Evolutionary conservation across 2,113 vertebrate species (phyloP).

Genomic region (Ceratotherium simum): DNA sequence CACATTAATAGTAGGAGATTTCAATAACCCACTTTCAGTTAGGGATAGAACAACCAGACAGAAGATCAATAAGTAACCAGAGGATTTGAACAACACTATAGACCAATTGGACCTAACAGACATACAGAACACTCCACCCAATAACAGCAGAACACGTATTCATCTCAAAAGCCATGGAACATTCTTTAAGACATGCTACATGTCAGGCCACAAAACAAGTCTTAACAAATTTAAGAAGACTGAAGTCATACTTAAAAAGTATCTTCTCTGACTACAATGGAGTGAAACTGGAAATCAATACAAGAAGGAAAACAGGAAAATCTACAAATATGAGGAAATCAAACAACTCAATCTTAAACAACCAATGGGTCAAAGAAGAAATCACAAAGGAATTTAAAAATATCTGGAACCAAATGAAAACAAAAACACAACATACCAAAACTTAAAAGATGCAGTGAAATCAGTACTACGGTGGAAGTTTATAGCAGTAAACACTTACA

Average conservation of each 20-base stretch:
- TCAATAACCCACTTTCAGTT: background rate
- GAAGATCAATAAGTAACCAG: background rate
- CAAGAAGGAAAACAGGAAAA: background rate
- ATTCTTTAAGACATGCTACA: background rate
- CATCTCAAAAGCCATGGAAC: background rate
- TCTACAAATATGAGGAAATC: background rate
- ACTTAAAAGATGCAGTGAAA: background rate
- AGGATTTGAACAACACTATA: background rate
- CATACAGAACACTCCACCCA: background rate
- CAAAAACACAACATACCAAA: background rate
- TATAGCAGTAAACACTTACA: background rate
- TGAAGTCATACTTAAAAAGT: background rate
- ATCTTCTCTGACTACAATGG: background rate
- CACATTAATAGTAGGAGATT: background rate
- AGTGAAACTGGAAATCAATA: background rate
- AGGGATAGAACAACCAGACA: background rate
- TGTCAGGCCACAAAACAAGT: background rate
- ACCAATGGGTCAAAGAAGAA: background rate
- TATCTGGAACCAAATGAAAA: background rate
- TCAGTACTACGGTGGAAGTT: background rate
- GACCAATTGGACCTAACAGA: background rate
- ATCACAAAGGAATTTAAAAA: background rate
- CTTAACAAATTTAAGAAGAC: background rate
- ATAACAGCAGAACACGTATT: background rate
- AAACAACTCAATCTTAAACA: background rate